Conservation (phyloP, 1,140 invertebrate genomes). For the Drosophila asahinai region DNA sequence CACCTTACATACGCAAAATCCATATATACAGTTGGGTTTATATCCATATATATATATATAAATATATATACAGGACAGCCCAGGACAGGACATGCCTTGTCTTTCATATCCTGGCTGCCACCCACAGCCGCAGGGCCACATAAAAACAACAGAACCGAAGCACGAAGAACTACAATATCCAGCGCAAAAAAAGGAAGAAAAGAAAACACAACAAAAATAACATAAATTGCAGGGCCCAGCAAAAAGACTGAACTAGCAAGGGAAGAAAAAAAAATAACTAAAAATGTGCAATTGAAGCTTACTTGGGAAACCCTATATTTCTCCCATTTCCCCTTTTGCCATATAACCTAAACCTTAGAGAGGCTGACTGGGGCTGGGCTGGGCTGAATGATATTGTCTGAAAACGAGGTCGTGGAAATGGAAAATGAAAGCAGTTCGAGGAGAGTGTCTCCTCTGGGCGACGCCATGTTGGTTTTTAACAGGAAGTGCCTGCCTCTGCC, state of each 20-base stretch:
- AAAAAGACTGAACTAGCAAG: slow-evolving; percentile 48
- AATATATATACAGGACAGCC: slow-evolving; percentile 13
- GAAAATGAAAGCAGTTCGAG: slow-evolving; percentile 84
- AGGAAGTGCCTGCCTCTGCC: slow-evolving; percentile 13
- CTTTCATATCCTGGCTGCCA: slow-evolving; percentile 60
- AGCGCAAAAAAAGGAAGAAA: not conserved
- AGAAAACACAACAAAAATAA: slow-evolving; percentile 31
- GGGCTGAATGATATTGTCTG: slow-evolving; percentile 33
- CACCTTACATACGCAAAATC: slow-evolving; percentile 23
- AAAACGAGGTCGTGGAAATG: slow-evolving; percentile 84
- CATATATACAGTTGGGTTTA: slow-evolving; percentile 15
- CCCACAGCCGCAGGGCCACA: slow-evolving; percentile 68
- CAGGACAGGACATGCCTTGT: slow-evolving; percentile 27
- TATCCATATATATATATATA: not conserved
- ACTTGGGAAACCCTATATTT: slow-evolving; percentile 21
- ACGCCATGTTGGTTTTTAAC: slow-evolving; percentile 59
- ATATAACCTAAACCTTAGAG: slow-evolving; percentile 19
- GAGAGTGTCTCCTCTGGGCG: slow-evolving; percentile 43
- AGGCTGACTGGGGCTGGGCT: slow-evolving; percentile 25
- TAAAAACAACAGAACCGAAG: slow-evolving; percentile 29
- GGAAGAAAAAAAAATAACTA: slow-evolving; percentile 39
- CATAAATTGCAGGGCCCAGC: slow-evolving; percentile 43
- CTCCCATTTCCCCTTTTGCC: slow-evolving; percentile 2
- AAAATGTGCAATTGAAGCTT: slow-evolving; percentile 48
- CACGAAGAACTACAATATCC: slow-evolving; percentile 12